Evolutionary conservation across 2,797 vertebrate genomes (phyloP), one percentile per base, ranked within the genome.

Genomic region (Pangasius sanitwongsei): DNA sequence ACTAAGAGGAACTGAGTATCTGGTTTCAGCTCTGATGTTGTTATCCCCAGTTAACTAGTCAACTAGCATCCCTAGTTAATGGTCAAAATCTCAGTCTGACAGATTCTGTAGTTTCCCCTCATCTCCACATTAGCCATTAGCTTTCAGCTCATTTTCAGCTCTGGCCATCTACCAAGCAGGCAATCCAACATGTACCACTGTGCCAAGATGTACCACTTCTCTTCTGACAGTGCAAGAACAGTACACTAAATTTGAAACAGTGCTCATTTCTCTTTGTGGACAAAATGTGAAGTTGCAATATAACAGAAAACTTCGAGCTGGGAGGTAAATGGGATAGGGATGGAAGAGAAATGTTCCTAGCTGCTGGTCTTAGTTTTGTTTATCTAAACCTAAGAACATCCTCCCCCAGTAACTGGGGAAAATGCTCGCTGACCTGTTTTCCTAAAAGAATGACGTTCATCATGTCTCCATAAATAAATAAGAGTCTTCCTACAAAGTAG

Each of bases 381-480:
- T 74, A 86, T 77, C 85, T 88, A 84, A 90, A 90, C 57, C 82
- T 41, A 63, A 85, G 83, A 90, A 89, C 77, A 80, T 86, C 67
- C 82, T 72, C 34, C 86, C 28, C 63, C 61, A 78, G 86, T 78
- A 84, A 86, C 81, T 85, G 44, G 72, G 23, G 78, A 82, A 92
- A 91, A 74, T 41, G 34, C 67, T 63, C 75, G 69, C 89, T 88
- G 78, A 61, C 44, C 50, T 92, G 69, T 65, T 88, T 86, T 92
- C 72, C 83, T 85, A 90, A 89, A 74, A 83, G 50, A 89, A 67
- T 90, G 88, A 90, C 34, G 61, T 89, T 74, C 67, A 67, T 82
- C 77, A 86, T 50, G 83, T 89, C 53, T n/a, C 84, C 77, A 90
- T 90, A 87, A 91, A 91, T 90, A 90, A 90, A 92, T 91, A 85